A percentile compares a stretch with the other conserved stretches of the same genome.
Evolutionary conservation across 2,797 vertebrate species (phyloP).

Genomic region (Acipenser transmontanus): DNA sequence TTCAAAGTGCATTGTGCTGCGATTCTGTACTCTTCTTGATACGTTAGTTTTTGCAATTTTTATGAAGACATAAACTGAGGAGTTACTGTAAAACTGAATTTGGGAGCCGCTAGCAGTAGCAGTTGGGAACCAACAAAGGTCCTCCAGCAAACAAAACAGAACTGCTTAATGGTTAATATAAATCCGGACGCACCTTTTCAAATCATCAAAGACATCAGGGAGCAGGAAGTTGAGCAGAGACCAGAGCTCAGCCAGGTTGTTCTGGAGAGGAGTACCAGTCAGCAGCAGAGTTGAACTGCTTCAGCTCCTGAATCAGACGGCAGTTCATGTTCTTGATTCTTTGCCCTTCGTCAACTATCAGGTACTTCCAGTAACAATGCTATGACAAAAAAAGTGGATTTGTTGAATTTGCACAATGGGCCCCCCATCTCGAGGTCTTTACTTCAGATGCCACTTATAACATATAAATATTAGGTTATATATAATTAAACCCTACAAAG

Average conservation of each 20-base stretch:
- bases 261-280: conserved; percentile 93
- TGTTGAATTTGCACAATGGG: neutral
- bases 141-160: too few species aligned
- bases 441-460: neutral
- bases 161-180: too few species aligned
- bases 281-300: conserved; percentile 81
- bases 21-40: too few species aligned
- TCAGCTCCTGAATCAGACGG: conserved; percentile 86
- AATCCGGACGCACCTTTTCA: conserved; percentile 73
- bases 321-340: conserved; percentile 97
- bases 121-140: too few species aligned
- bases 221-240: conserved; percentile 94
- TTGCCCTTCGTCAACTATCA: conserved; percentile 96
- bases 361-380: conserved; percentile 89
- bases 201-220: conserved; percentile 95
- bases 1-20: too few species aligned
- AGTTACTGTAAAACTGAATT: too few species aligned
- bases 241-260: conserved; percentile 96
- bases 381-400: conserved; percentile 32
- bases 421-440: neutral
- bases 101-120: too few species aligned
- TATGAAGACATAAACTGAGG: too few species aligned
- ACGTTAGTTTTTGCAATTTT: too few species aligned
- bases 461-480: neutral
- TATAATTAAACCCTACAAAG: neutral